Evolutionary conservation across 2,797 vertebrate species (phyloP).

Genomic region (Thunnus albacares): DNA sequence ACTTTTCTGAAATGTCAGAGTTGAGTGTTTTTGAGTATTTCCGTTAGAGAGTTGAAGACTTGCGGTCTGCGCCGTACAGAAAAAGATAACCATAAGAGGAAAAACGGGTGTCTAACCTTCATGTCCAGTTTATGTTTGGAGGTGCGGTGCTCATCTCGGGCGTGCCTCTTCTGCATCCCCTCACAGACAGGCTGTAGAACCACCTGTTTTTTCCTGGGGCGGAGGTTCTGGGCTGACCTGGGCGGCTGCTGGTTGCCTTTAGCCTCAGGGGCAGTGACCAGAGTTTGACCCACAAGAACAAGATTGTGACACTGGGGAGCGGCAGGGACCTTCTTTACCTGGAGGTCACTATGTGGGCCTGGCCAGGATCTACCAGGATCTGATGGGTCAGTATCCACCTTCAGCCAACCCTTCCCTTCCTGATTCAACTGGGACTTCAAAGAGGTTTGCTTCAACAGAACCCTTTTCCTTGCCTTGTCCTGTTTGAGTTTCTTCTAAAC

Average conservation of each 20-base stretch:
- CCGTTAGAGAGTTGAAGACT: neutral
- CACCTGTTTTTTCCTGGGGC: conserved; percentile 34
- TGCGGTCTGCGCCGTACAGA: neutral
- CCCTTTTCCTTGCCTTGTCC: conserved; percentile 16
- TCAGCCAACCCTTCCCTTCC: conserved; percentile 6
- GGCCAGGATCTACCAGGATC: neutral
- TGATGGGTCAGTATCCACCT: neutral
- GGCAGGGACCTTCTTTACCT: neutral
- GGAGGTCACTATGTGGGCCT: neutral
- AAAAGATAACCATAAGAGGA: neutral
- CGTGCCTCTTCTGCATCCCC: conserved; percentile 29
- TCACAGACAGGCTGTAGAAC: conserved; percentile 36
- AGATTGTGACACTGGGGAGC: neutral
- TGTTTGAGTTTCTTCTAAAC: conserved; percentile 21
- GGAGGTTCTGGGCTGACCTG: neutral
- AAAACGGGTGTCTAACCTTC: conserved; percentile 45
- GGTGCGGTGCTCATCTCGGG: conserved; percentile 3
- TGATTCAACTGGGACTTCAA: neutral
- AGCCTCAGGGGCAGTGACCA: neutral
- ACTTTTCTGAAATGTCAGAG: no score
- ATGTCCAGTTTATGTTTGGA: conserved; percentile 53
- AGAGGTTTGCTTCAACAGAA: conserved; percentile 16
- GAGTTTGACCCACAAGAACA: conserved; percentile 6
- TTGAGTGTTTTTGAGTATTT: no score
- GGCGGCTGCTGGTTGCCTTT: neutral